A percentile compares a stretch with the other conserved stretches of the same genome.
These are phyloP conservation scores for Steatocranus sp. DNA, from an alignment of 2,797 vertebrate genomes.

Conservation along the genomic window DNA sequence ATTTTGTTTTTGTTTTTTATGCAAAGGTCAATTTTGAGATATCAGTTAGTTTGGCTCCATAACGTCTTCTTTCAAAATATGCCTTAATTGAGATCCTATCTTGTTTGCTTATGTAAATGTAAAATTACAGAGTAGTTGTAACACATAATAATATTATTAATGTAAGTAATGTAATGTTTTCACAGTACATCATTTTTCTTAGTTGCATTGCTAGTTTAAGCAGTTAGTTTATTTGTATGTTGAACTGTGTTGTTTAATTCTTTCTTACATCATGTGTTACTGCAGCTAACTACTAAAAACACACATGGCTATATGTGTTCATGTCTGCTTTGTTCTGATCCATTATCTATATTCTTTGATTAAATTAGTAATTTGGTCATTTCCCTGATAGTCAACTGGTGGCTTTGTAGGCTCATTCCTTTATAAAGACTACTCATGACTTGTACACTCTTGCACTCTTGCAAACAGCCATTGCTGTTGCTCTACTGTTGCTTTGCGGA, in stretches of 20 bases:
- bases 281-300: neutral
- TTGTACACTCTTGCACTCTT: neutral
- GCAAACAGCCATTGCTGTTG: neutral
- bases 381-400: neutral
- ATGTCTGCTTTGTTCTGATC: neutral
- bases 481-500: neutral
- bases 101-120: neutral
- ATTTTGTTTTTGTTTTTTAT: rapidly evolving
- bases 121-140: neutral
- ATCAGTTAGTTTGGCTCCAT: neutral
- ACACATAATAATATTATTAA: neutral
- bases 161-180: neutral
- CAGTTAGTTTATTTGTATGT: neutral
- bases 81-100: neutral
- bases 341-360: neutral
- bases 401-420: neutral
- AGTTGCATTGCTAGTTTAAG: neutral
- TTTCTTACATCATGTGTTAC: neutral
- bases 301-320: neutral
- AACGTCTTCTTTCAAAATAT: neutral
- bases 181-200: neutral
- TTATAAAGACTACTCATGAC: neutral
- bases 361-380: neutral
- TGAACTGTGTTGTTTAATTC: neutral
- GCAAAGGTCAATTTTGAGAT: neutral